Conservation (phyloP, 2,888 invertebrate genomes). For the Sepiola atlantica region DNA sequence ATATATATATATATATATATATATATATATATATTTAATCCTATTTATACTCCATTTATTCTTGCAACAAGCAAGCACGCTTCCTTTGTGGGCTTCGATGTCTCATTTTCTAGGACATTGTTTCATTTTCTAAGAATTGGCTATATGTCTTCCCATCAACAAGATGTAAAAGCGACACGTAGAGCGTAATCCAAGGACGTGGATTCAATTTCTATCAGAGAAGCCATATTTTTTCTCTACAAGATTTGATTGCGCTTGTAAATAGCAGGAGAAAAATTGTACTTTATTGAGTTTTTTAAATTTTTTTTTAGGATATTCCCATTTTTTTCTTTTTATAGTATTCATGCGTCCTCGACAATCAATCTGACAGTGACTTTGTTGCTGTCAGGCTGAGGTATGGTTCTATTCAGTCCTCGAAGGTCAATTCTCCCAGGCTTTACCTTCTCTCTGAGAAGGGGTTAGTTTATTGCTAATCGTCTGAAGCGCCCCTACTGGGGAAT, state of each 20-base stretch:
- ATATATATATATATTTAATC: background rate
- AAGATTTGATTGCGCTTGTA: background rate
- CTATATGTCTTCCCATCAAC: background rate
- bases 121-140: background rate
- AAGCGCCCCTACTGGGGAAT: too few relatives aligned
- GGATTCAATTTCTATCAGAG: background rate
- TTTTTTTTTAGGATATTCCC: background rate
- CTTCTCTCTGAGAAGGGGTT: too few relatives aligned
- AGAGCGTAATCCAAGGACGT: background rate
- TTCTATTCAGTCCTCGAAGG: too few relatives aligned
- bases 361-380: too few relatives aligned
- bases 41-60: background rate
- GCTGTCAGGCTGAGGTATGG: too few relatives aligned
- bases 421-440: too few relatives aligned
- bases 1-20: background rate
- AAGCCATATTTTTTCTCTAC: background rate
- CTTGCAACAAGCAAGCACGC: background rate
- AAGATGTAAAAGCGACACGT: background rate
- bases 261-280: background rate
- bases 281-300: background rate
- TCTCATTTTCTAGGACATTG: background rate
- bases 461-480: too few relatives aligned
- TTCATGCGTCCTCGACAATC: too few relatives aligned
- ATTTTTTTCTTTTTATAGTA: background rate
- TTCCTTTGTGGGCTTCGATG: background rate